phyloP scores from a whole-genome alignment of 2,797 vertebrate genomes.

The Vireo griseus region DNA sequence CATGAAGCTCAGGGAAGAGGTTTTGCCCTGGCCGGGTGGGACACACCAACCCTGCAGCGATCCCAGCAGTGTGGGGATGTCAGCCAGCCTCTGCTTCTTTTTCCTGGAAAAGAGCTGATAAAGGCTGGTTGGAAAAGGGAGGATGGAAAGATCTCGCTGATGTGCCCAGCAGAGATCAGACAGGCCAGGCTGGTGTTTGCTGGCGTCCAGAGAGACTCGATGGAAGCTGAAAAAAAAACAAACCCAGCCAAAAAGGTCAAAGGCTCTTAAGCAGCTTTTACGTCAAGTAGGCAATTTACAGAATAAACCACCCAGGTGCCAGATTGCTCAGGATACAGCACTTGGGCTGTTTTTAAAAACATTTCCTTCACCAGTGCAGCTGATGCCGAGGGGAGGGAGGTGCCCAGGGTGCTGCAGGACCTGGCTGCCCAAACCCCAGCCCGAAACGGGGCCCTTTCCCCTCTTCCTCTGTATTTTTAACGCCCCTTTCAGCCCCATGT shows the following conservation, averaged over 20 bases:
- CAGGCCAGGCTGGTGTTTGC: background rate
- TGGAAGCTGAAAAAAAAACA: background rate
- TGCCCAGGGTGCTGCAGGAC: rapidly evolving
- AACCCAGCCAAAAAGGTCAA: background rate
- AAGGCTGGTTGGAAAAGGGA: background rate
- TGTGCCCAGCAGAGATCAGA: background rate
- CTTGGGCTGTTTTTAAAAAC: background rate
- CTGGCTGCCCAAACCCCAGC: background rate
- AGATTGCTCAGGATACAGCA: background rate
- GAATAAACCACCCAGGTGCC: background rate
- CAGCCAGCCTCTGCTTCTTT: rapidly evolving
- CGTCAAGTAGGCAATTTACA: background rate
- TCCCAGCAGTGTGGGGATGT: background rate
- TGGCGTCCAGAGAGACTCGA: background rate
- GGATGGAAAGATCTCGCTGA: rapidly evolving
- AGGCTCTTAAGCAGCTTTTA: background rate
- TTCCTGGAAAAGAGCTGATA: background rate
- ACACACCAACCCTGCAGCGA: background rate
- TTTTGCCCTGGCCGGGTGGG: background rate
- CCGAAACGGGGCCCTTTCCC: background rate
- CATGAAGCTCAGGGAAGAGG: background rate
- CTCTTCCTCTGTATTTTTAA: rapidly evolving
- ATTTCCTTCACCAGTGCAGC: background rate
- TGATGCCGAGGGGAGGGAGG: background rate
- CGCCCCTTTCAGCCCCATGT: background rate